Evolutionary conservation across 2,888 invertebrate species (phyloP).

Genomic region (Physocephala rufipes): DNA sequence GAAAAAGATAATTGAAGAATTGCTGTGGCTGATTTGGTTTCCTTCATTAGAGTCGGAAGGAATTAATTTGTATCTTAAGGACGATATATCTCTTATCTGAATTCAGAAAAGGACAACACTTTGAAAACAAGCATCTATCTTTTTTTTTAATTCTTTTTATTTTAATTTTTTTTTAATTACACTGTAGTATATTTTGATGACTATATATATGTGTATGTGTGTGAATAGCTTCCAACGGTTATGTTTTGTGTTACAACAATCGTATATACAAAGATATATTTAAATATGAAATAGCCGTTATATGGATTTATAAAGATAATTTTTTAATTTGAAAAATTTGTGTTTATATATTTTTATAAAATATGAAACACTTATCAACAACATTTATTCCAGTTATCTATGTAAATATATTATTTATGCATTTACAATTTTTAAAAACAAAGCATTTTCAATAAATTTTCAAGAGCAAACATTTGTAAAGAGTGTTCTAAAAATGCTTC

Average conservation of each 20-base stretch:
- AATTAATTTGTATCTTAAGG: neutral
- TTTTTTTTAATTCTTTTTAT: slow-evolving; percentile 23
- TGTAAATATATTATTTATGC: slow-evolving; percentile 33
- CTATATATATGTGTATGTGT: slow-evolving; percentile 14
- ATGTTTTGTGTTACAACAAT: too few relatives aligned
- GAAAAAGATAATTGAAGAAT: slow-evolving; percentile 25
- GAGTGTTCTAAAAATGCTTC: too few relatives aligned
- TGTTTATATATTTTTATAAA: slow-evolving; percentile 31
- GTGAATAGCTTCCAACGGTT: slow-evolving; percentile 2
- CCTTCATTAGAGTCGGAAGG: too few relatives aligned
- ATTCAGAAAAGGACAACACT: slow-evolving; percentile 27
- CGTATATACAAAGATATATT: too few relatives aligned
- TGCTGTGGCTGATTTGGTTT: neutral
- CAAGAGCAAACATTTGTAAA: too few relatives aligned
- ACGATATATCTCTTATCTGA: slow-evolving; percentile 30
- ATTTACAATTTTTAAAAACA: slow-evolving; percentile 14
- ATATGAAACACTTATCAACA: slow-evolving; percentile 29
- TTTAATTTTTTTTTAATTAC: slow-evolving; percentile 24
- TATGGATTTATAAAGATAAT: neutral
- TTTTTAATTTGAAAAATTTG: slow-evolving; percentile 42
- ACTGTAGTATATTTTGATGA: slow-evolving; percentile 16
- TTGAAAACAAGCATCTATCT: too few relatives aligned
- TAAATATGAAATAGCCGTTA: neutral
- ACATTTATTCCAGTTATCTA: slow-evolving; percentile 39
- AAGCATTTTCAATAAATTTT: neutral